A percentile compares a stretch with the other conserved stretches of the same genome.
phyloP scores from a whole-genome alignment of 2,797 vertebrate genomes.

The Petrocephalus schoutedeni region DNA sequence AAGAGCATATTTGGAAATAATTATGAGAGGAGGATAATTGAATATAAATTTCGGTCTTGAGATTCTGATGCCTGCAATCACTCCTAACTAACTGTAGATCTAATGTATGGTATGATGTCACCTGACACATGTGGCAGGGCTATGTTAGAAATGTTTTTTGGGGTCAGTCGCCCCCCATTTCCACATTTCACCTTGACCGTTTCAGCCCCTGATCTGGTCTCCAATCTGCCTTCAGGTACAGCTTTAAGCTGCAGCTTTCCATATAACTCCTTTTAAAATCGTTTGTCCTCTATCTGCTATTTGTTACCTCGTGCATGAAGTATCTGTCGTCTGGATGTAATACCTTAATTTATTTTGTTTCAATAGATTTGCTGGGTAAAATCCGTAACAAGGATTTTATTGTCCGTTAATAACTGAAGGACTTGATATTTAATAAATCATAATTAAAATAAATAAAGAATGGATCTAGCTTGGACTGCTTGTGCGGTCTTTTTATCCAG shows the following conservation, averaged over 20 bases:
- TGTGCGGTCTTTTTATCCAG: not conserved
- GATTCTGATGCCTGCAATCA: constrained; percentile 15
- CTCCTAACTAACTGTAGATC: constrained; percentile 35
- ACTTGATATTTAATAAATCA: not conserved
- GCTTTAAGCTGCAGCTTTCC: not conserved
- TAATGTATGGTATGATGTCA: constrained; percentile 1
- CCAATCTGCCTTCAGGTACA: constrained; percentile 4
- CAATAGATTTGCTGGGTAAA: not conserved
- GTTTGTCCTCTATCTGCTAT: not conserved
- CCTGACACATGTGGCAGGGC: not conserved
- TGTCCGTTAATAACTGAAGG: not conserved
- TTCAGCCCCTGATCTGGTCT: not conserved
- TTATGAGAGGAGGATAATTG: not conserved
- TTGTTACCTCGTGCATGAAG: not conserved
- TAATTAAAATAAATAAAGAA: not conserved
- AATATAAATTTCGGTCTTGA: constrained; percentile 15
- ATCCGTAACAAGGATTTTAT: not conserved
- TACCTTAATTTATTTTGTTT: not conserved
- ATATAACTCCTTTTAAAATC: not conserved
- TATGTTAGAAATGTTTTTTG: not conserved
- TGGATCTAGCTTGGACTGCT: not conserved
- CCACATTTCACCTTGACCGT: constrained; percentile 30
- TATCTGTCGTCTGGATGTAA: not conserved
- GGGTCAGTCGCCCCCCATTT: constrained; percentile 18
- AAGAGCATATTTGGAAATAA: not conserved